A percentile compares a stretch with the other conserved stretches of the same genome.
Evolutionary conservation across 2,888 invertebrate species (phyloP).

Genomic region (Teinopalpus imperialis): DNA sequence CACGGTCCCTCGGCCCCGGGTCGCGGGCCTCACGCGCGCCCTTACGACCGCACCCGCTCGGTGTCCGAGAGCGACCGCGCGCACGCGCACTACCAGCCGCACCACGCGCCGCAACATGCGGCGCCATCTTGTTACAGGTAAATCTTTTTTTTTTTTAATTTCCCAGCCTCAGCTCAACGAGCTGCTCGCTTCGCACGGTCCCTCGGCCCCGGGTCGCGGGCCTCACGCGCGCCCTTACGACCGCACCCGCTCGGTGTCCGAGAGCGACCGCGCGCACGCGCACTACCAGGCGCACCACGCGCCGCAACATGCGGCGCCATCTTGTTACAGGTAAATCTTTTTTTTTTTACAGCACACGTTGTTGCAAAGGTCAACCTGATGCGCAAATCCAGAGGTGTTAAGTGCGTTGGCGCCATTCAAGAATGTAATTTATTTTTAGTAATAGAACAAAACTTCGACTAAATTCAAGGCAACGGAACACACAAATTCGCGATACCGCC

Average conservation of each 20-base stretch:
- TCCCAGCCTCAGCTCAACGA: slow-evolving; percentile 83
- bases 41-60: slow-evolving; percentile 69
- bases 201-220: slow-evolving; percentile 70
- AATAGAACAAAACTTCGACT: too few species aligned
- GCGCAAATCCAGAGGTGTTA: too few species aligned
- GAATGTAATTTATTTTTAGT: too few species aligned
- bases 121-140: not conserved
- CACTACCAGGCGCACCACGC: slow-evolving; percentile 10
- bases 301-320: too few species aligned
- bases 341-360: too few species aligned
- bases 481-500: too few species aligned
- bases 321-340: too few species aligned
- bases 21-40: slow-evolving; percentile 73
- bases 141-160: too few species aligned
- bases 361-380: too few species aligned
- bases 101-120: slow-evolving; percentile 4
- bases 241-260: slow-evolving; percentile 69
- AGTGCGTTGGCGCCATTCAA: too few species aligned
- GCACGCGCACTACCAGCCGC: slow-evolving; percentile 24
- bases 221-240: slow-evolving; percentile 70
- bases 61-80: slow-evolving; percentile 67
- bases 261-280: slow-evolving; percentile 54
- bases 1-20: slow-evolving; percentile 63
- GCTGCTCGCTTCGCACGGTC: slow-evolving; percentile 67
- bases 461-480: too few species aligned